A percentile compares a stretch with the other conserved stretches of the same genome.
Evolutionary conservation across 2,797 vertebrate species (phyloP).

Genomic region (Vultur gryphus): DNA sequence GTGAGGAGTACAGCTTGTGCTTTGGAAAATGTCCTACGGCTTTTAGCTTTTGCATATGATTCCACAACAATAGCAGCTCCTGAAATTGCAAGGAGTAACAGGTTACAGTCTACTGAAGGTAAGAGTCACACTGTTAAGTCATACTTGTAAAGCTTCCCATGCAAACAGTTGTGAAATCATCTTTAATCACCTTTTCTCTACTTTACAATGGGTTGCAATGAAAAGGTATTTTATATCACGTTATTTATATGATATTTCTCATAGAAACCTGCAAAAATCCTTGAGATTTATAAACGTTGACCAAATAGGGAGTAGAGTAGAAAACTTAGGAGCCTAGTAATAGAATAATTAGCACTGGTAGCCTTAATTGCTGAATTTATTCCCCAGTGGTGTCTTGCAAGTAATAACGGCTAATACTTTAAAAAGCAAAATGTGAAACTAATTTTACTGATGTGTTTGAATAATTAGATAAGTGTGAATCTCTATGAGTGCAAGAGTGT

Average conservation of each 20-base stretch:
- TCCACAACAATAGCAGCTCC: background rate
- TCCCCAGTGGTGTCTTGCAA: background rate
- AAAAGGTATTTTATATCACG: background rate
- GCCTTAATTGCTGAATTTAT: background rate
- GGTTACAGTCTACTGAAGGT: background rate
- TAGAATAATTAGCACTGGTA: background rate
- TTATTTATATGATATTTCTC: background rate
- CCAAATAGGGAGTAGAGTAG: background rate
- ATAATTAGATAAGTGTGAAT: background rate
- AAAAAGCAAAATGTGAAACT: background rate
- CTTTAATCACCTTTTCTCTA: background rate
- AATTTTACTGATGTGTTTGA: background rate
- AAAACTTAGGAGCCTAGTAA: background rate
- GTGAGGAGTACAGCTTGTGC: background rate
- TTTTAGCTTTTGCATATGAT: background rate
- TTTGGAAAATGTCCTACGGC: background rate
- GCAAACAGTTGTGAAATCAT: background rate
- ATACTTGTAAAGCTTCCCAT: background rate
- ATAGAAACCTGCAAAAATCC: background rate
- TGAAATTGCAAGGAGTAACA: background rate
- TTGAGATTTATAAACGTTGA: background rate
- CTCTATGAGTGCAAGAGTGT: background rate
- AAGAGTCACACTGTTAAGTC: background rate
- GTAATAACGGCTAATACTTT: background rate
- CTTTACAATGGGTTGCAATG: background rate